Evolutionary conservation across 2,888 invertebrate genomes (phyloP).

Genomic region (Charanyca ferruginea): DNA sequence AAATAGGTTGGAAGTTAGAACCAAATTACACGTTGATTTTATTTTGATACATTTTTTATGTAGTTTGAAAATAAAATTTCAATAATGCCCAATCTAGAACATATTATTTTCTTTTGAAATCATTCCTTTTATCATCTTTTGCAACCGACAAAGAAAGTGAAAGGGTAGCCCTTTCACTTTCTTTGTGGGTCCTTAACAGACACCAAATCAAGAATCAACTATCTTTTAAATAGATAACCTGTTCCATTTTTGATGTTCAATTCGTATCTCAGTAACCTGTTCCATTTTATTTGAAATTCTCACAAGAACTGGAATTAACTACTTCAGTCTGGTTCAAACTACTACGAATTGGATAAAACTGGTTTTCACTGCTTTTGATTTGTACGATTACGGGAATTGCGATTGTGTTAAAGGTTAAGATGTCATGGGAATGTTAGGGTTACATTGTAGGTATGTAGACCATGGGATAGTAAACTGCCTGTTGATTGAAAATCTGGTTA

Average conservation of each 20-base stretch:
- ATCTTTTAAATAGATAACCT: conserved; percentile 56
- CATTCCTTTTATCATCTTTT: conserved; percentile 1
- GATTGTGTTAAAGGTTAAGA: conserved; percentile 58
- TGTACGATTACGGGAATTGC: conserved; percentile 62
- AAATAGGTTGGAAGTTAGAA: too few relatives aligned
- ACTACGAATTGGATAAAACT: conserved; percentile 66
- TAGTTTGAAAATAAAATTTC: not conserved
- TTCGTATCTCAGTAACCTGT: conserved; percentile 59
- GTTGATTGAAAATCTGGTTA: conserved; percentile 12
- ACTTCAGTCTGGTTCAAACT: conserved; percentile 62
- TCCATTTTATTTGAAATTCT: conserved; percentile 56
- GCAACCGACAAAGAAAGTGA: conserved; percentile 4
- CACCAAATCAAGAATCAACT: conserved; percentile 18
- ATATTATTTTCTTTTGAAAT: not conserved
- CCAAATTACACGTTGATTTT: too few relatives aligned
- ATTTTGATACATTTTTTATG: not conserved
- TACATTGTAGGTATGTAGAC: conserved; percentile 3
- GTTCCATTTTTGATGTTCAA: conserved; percentile 62
- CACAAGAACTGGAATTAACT: conserved; percentile 59
- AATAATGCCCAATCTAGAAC: not conserved
- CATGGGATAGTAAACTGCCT: conserved; percentile 5
- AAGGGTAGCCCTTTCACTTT: too few relatives aligned
- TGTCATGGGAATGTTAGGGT: conserved; percentile 66
- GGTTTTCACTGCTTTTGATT: conserved; percentile 60
- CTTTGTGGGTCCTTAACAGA: too few relatives aligned